Percentiles rank a stretch among this genome's conserved stretches.
These are phyloP conservation scores for Listronotus bonariensis DNA, from an alignment of 1,140 invertebrate genomes.

Conservation along the genomic window DNA sequence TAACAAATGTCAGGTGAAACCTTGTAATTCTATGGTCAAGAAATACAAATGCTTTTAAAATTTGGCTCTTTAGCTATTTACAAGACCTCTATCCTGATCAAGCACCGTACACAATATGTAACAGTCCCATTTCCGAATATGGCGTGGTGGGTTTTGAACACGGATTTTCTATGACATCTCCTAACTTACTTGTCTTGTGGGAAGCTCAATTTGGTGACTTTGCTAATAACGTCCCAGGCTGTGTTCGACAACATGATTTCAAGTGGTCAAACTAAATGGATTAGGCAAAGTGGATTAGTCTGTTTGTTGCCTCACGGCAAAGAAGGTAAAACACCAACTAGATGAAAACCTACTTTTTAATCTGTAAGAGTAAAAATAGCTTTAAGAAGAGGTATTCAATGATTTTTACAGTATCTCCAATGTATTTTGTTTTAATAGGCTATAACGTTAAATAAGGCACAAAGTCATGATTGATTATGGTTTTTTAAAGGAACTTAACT, in stretches of 20 bases:
- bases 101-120: conserved; percentile 76
- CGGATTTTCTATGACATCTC: conserved; percentile 84
- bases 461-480: too few species aligned
- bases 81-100: conserved; percentile 71
- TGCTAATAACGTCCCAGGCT: conserved; percentile 80
- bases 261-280: conserved; percentile 83
- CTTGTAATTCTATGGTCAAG: too few species aligned
- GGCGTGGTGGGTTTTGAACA: conserved; percentile 79
- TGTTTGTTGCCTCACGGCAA: conserved; percentile 87
- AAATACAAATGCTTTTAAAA: too few species aligned
- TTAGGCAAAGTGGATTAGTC: conserved; percentile 79
- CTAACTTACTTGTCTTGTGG: conserved; percentile 82
- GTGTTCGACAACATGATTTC: conserved; percentile 85
- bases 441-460: too few species aligned
- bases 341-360: too few species aligned
- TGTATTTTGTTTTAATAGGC: too few species aligned
- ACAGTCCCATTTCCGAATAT: conserved; percentile 82
- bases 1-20: too few species aligned
- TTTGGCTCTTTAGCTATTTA: too few species aligned
- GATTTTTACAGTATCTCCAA: too few species aligned
- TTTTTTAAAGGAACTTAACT: too few species aligned
- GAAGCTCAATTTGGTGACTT: conserved; percentile 94
- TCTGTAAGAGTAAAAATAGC: too few species aligned
- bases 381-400: too few species aligned
- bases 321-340: conserved; percentile 66